Evolutionary conservation across 1,140 invertebrate genomes (phyloP), one percentile per base, ranked within the genome.

Genomic region (Solenopsis fugax): DNA sequence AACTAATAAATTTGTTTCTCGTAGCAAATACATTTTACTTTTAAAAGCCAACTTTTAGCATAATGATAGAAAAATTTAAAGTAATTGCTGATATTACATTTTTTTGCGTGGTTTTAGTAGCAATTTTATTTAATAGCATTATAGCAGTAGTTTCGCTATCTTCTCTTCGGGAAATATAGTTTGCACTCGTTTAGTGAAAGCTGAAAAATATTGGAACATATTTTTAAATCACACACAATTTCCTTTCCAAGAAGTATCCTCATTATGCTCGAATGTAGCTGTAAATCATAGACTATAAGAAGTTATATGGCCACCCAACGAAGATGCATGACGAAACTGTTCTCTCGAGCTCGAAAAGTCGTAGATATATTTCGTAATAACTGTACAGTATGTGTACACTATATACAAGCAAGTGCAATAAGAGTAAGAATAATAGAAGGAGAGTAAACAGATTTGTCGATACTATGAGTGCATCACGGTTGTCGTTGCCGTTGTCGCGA

Each of bases 371-470:
- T 60, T 54, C 18, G 16, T 65, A 65, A 78, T 78, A 78, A 78
- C 13, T 64, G 12, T 65, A 6, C 50, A 65, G 75, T 7, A 21
- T 45, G 13, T 60, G 13, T 29, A 29, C 73, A 5, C n/a, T 13
- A 64, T 29, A 10, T 18, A 60, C 34, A 7, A 45, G 41, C 77
- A 24, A 80, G 5, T 65, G 13, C 50, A 21, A 41, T 54, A 41
- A 24, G 5, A 18, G 18, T 24, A 54, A 54, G n/a, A 69, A 73
- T 50, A 37, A 67, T 60, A 21, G 41, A 18, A 48, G 72, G 21
- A 21, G 48, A 37, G 24, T 84, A 84, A 84, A 84, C 80, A 84
- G 80, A 73, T 62, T 84, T 75, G 54, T 84, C 54, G 48, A 85
- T 67, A 85, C 71, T 64, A 65, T 65, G 48, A 73, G 24, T 45